These are phyloP conservation scores for Pseudomyrmex flavicornis DNA, from an alignment of 1,140 invertebrate genomes.

Conservation along the genomic window DNA sequence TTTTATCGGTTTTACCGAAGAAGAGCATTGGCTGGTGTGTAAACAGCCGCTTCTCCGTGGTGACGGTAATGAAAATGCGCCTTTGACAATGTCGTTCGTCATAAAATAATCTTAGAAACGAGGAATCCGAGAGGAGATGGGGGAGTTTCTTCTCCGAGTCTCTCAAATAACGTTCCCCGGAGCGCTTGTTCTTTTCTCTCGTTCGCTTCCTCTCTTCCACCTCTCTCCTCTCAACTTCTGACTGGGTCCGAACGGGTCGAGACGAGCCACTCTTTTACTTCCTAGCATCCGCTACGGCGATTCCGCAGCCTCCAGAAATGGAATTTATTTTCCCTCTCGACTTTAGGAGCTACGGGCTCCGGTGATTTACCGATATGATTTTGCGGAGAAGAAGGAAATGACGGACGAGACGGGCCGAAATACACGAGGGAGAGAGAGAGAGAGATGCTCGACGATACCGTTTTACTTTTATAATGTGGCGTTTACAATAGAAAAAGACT, in stretches of 20 bases:
- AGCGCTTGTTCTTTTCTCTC: conserved; percentile 65
- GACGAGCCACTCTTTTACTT: conserved; percentile 69
- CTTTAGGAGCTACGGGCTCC: conserved; percentile 62
- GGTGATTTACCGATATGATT: conserved; percentile 78
- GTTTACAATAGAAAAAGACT: conserved; percentile 1
- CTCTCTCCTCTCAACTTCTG: background rate
- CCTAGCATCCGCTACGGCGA: conserved; percentile 65
- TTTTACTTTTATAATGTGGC: conserved; percentile 52
- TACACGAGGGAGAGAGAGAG: conserved; percentile 8
- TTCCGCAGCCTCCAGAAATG: conserved; percentile 67
- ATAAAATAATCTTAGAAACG: conserved; percentile 61
- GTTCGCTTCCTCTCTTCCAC: conserved; percentile 28
- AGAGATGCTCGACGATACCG: conserved; percentile 43
- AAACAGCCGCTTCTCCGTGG: conserved; percentile 19
- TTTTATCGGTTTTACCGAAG: conserved; percentile 48
- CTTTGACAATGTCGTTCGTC: conserved; percentile 64
- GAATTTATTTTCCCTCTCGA: conserved; percentile 73
- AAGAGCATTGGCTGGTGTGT: conserved; percentile 14
- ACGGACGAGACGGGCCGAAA: conserved; percentile 53
- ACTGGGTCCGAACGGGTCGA: conserved; percentile 45
- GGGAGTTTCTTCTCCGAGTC: conserved; percentile 13
- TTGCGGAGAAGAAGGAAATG: conserved; percentile 51
- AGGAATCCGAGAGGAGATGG: conserved; percentile 12
- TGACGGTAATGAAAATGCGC: conserved; percentile 61
- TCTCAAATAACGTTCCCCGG: conserved; percentile 60